Percentiles rank a stretch among this genome's conserved stretches.
phyloP scores from a whole-genome alignment of 2,113 vertebrate genomes.

The Prochilodus magdalenae region DNA sequence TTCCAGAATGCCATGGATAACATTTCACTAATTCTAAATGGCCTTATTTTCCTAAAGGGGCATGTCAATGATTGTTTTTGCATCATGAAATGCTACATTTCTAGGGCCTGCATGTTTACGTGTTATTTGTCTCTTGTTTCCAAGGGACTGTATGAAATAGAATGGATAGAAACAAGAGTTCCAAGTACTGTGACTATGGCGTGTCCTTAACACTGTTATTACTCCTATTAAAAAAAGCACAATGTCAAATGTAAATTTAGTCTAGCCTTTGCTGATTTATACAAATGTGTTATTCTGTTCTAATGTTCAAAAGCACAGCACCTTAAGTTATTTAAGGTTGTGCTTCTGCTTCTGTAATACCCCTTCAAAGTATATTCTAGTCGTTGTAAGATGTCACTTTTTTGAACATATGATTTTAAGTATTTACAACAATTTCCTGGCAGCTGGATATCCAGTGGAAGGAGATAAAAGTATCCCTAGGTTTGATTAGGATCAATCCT shows the following conservation, averaged over 20 bases:
- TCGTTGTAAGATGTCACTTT: slow-evolving; percentile 69
- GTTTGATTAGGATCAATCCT: slow-evolving; percentile 13
- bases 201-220: slow-evolving; percentile 61
- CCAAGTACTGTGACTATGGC: slow-evolving; percentile 71
- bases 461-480: slow-evolving; percentile 7
- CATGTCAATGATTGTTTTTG: slow-evolving; percentile 67
- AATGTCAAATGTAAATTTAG: slow-evolving; percentile 65
- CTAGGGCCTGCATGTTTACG: slow-evolving; percentile 73
- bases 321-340: slow-evolving; percentile 71
- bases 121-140: slow-evolving; percentile 63
- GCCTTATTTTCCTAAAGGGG: slow-evolving; percentile 57
- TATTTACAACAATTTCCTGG: slow-evolving; percentile 9
- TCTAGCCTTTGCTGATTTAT: slow-evolving; percentile 76
- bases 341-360: slow-evolving; percentile 69
- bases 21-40: slow-evolving; percentile 29
- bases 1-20: background rate
- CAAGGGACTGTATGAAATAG: slow-evolving; percentile 52
- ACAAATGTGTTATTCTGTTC: slow-evolving; percentile 74
- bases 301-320: slow-evolving; percentile 76
- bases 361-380: slow-evolving; percentile 75
- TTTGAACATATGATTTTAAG: slow-evolving; percentile 61
- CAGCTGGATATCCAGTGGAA: background rate
- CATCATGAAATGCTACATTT: slow-evolving; percentile 67
- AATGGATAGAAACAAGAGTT: slow-evolving; percentile 71
- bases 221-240: slow-evolving; percentile 72